Evolutionary conservation across 2,113 vertebrate genomes (phyloP).

Genomic region (Procapra przewalskii): DNA sequence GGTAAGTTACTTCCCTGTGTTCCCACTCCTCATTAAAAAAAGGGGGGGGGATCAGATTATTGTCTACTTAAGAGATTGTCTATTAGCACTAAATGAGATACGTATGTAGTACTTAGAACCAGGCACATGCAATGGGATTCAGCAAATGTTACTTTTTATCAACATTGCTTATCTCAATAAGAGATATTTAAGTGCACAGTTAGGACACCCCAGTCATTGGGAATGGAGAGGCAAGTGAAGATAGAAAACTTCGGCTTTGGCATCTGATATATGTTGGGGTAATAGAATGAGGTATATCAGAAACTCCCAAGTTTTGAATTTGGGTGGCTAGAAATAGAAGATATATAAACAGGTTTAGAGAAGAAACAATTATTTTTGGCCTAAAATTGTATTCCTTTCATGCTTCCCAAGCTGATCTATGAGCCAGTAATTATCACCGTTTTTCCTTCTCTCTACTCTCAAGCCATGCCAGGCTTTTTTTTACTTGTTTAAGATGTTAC

Average conservation of each 20-base stretch:
- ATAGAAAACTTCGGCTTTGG: background rate
- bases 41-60: background rate
- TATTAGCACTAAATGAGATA: background rate
- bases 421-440: background rate
- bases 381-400: background rate
- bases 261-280: background rate
- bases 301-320: background rate
- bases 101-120: background rate
- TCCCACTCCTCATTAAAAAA: background rate
- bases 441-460: background rate
- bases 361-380: background rate
- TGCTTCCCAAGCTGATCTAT: background rate
- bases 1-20: background rate
- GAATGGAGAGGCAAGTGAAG: background rate
- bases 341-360: background rate
- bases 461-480: background rate
- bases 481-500: background rate
- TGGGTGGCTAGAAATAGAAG: background rate
- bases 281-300: background rate
- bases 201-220: background rate
- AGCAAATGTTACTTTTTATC: background rate
- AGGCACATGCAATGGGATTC: background rate
- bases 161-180: background rate
- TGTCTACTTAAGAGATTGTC: background rate
- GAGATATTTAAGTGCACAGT: background rate